phyloP scores from a whole-genome alignment of 2,888 invertebrate genomes.

The Ariolimax columbianus region DNA sequence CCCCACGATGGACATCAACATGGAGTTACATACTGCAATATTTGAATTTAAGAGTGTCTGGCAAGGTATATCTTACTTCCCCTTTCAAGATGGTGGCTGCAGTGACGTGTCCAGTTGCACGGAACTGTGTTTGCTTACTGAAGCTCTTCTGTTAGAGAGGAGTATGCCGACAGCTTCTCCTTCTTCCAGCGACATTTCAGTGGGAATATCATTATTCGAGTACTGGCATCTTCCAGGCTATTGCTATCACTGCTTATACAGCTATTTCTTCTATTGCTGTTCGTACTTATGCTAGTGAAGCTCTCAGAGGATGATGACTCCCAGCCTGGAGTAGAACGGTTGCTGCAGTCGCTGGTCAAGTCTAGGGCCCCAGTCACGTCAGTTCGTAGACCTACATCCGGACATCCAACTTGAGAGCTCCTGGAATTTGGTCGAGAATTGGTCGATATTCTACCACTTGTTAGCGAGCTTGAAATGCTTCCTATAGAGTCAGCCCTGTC shows the following conservation, averaged over 20 bases:
- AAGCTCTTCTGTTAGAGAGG: background rate
- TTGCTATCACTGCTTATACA: slow-evolving; percentile 29
- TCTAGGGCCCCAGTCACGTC: slow-evolving; percentile 28
- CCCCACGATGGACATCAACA: too few species aligned
- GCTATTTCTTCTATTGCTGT: slow-evolving; percentile 28
- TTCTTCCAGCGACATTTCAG: slow-evolving; percentile 48
- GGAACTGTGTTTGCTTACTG: background rate
- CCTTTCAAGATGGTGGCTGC: too few species aligned
- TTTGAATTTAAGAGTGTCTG: background rate
- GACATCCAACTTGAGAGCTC: background rate
- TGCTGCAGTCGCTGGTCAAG: slow-evolving; percentile 33
- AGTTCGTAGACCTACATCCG: slow-evolving; percentile 5
- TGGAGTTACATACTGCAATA: background rate
- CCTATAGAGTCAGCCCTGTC: slow-evolving; percentile 19
- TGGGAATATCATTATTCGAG: slow-evolving; percentile 34
- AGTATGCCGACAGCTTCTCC: slow-evolving; percentile 21
- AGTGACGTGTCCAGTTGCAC: background rate
- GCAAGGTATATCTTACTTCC: too few species aligned
- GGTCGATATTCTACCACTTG: background rate
- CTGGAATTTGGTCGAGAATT: slow-evolving; percentile 7
- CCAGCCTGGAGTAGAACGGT: slow-evolving; percentile 15
- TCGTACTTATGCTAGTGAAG: background rate
- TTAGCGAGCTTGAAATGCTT: slow-evolving; percentile 28
- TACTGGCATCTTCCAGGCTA: background rate
- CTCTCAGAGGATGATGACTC: slow-evolving; percentile 20